Evolutionary conservation across 2,113 vertebrate species (phyloP).

Genomic region (Oncorhynchus mykiss): DNA sequence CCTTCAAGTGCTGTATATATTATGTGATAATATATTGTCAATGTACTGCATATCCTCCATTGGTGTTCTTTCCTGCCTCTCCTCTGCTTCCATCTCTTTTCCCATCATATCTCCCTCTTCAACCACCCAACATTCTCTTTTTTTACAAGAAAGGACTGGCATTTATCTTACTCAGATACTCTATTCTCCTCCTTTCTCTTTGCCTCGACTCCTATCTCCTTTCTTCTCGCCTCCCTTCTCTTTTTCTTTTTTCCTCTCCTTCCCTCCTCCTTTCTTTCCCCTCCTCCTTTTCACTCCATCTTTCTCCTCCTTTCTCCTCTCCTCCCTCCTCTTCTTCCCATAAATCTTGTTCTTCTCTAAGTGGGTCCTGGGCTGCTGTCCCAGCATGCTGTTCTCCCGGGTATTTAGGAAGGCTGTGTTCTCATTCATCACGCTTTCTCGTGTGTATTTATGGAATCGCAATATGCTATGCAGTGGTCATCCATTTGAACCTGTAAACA

Average conservation of each 20-base stretch:
- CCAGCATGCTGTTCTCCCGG: constrained; percentile 44
- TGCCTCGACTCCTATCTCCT: background rate
- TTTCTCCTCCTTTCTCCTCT: constrained; percentile 2
- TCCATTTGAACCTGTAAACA: constrained; percentile 54
- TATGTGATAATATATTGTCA: too few species aligned
- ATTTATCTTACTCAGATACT: too few species aligned
- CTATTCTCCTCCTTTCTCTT: background rate
- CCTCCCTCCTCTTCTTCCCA: constrained; percentile 32
- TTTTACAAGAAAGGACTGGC: too few species aligned
- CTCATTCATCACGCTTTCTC: constrained; percentile 54
- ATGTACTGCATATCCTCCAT: too few species aligned
- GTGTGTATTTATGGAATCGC: constrained; percentile 60
- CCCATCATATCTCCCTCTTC: too few species aligned
- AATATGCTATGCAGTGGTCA: constrained; percentile 44
- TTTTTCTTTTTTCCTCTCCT: background rate
- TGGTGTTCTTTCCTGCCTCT: too few species aligned
- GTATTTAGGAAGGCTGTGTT: constrained; percentile 60
- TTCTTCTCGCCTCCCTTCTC: too few species aligned
- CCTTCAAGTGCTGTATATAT: too few species aligned
- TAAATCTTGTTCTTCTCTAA: constrained; percentile 64
- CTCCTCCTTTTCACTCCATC: background rate
- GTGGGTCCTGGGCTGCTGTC: constrained; percentile 64
- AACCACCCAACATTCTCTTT: background rate
- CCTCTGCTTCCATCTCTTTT: too few species aligned
- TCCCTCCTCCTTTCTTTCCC: background rate